Conservation (phyloP, 2,797 vertebrate species). For the Poecilia velifera region DNA sequence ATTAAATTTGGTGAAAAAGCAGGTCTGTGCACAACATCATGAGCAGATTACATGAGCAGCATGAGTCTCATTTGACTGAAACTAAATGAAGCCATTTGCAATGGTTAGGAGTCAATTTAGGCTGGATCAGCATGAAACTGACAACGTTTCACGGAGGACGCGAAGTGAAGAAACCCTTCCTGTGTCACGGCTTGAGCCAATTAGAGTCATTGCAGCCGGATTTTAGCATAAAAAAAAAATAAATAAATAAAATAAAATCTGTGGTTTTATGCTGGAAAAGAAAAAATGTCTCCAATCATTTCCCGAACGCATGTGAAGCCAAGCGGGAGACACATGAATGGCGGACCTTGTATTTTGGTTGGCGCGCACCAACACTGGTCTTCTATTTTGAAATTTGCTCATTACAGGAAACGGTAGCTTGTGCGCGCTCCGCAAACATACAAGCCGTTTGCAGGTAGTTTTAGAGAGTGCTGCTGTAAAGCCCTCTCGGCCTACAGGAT, state of each 20-base stretch:
- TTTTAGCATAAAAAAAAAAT: constrained; percentile 38
- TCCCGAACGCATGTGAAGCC: constrained; percentile 54
- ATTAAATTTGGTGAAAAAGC: constrained; percentile 33
- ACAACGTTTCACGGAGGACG: constrained; percentile 38
- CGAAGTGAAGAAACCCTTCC: constrained; percentile 46
- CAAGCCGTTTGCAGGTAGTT: constrained; percentile 81
- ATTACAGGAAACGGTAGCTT: constrained; percentile 78
- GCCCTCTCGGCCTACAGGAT: constrained; percentile 65
- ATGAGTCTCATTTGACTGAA: constrained; percentile 47
- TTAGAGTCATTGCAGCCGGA: constrained; percentile 47
- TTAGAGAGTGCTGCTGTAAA: constrained; percentile 76
- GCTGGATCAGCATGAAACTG: constrained; percentile 50
- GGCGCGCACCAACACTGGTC: constrained; percentile 55
- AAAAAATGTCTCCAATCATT: constrained; percentile 47
- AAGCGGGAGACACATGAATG: constrained; percentile 70
- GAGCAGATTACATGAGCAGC: constrained; percentile 36
- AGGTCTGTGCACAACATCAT: constrained; percentile 25
- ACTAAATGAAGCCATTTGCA: constrained; percentile 48
- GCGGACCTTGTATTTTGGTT: constrained; percentile 66
- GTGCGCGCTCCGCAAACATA: constrained; percentile 75
- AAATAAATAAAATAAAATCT: constrained; percentile 24
- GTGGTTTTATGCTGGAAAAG: constrained; percentile 21
- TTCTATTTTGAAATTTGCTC: constrained; percentile 71
- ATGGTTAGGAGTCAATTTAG: constrained; percentile 52
- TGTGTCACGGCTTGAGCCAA: constrained; percentile 26